phyloP scores from a whole-genome alignment of 2,797 vertebrate species.

The Acanthiza pusilla region DNA sequence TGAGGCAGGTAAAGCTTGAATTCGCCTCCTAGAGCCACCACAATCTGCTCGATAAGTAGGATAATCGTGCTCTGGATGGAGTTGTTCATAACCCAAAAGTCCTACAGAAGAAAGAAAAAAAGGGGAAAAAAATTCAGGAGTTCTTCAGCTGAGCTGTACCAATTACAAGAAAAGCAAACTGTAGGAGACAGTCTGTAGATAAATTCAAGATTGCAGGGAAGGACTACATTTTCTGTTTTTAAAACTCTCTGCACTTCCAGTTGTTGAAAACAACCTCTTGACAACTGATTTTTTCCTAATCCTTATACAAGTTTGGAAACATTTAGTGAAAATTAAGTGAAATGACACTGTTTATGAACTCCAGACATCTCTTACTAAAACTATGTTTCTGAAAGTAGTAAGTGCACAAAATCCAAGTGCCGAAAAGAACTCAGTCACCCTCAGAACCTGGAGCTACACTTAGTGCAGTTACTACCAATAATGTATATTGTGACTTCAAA shows the following conservation, averaged over 20 bases:
- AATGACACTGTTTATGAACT: not conserved
- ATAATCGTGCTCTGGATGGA: slow-evolving; percentile 99
- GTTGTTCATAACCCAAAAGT: slow-evolving; percentile 99
- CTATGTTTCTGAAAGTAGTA: not conserved
- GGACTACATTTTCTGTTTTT: not conserved
- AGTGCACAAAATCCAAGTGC: not conserved
- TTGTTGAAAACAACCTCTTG: not conserved
- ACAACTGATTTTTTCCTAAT: not conserved
- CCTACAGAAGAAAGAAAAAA: slow-evolving; percentile 69
- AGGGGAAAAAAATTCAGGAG: accelerated
- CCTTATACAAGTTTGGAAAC: not conserved
- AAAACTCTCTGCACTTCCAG: not conserved
- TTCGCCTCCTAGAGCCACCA: slow-evolving; percentile 94
- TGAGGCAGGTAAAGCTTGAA: slow-evolving; percentile 98
- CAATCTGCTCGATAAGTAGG: slow-evolving; percentile 95
- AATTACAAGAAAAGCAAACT: not conserved
- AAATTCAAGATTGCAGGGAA: not conserved
- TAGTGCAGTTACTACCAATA: not conserved
- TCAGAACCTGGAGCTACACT: not conserved
- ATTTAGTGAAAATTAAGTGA: not conserved
- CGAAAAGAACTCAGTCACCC: not conserved
- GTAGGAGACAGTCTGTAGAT: not conserved
- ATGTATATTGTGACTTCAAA: not conserved
- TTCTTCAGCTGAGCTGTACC: not conserved
- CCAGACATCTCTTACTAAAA: not conserved